Percentiles rank a stretch among this genome's conserved stretches.
These are phyloP conservation scores for Lamprotornis superbus DNA, from an alignment of 2,113 vertebrate species.

Conservation along the genomic window DNA sequence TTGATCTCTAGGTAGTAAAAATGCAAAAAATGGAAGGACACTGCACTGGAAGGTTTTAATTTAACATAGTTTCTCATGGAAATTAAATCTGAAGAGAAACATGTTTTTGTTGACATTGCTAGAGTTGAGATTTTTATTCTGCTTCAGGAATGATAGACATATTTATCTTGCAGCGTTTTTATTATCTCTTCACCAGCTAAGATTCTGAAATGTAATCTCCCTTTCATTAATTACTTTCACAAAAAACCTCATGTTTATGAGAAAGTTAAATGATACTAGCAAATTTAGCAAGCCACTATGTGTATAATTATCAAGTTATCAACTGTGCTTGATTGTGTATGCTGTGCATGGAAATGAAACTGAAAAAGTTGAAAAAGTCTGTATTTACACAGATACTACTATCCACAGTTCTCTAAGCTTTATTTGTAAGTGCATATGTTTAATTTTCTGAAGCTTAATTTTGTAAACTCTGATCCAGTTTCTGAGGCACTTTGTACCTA, in stretches of 20 bases:
- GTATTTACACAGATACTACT: neutral
- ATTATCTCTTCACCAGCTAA: neutral
- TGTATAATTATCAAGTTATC: neutral
- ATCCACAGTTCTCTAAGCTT: neutral
- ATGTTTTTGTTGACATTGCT: constrained; percentile 68
- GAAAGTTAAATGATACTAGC: neutral
- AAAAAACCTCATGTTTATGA: neutral
- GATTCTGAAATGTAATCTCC: neutral
- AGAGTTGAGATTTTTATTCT: constrained; percentile 56
- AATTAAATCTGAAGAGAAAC: constrained; percentile 77
- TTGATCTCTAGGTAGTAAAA: constrained; percentile 85
- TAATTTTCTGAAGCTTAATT: neutral
- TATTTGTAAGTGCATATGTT: neutral
- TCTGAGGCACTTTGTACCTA: neutral
- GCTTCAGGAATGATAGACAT: neutral
- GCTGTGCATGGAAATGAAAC: neutral
- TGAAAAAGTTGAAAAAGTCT: neutral
- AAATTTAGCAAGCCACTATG: neutral
- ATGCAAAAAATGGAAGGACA: constrained; percentile 75
- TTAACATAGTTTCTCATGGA: constrained; percentile 76
- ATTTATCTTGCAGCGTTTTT: constrained; percentile 3
- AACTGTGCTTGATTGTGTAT: no score
- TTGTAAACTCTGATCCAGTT: neutral
- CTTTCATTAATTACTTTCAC: neutral
- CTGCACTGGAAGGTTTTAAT: constrained; percentile 77